Base-by-base conservation (phyloP, 1,140 invertebrate genomes). In the Caenorhabditis inopinata region DNA sequence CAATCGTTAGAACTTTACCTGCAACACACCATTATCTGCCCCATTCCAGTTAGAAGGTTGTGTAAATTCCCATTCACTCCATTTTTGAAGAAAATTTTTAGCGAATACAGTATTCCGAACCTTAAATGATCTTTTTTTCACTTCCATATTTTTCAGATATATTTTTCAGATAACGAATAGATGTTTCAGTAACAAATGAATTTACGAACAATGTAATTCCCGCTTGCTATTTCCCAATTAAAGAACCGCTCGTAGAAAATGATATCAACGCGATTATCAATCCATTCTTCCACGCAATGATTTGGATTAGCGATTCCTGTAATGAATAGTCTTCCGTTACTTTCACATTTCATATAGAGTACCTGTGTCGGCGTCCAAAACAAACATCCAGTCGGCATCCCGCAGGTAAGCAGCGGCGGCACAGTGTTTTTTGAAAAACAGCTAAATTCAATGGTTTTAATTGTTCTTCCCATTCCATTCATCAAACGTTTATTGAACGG, bases 401-500 rank as follows among this genome's bases (percentile, higher is more conserved):
- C 87, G 32, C 27, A 87, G 82, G 76, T 87, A 87, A 4, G 85
- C 86, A 11, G 86, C 84, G 1, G 86, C 86, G 12, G 87, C 87
- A 79, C 86, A 87, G 76, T 87, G 86, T 48, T 87, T 87, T 77
- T 85, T 85, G 78, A 88, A 88, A 79, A 87, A 87, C 38, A 87
- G 76, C n/a, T 42, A 82, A 87, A 85, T 25, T 35, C 58, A 68
- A 25, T 79, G 27, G 32, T 14, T 49, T 51, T 14, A 46, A 21
- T 18, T n/a, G 51, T 16, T 23, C 6, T 42, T 42, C 14, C 38
- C 25, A 74, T 6, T n/a, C 35, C 3, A 77, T 38, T 49, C 46
- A 82, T n/a, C 1, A 12, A n/a, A 14, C 23, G 7, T n/a, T 38
- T 3, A 38, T 42, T 6, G n/a, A 25, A 48, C 11, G 80, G 18